Base-by-base conservation (phyloP, 2,797 vertebrate genomes). In the Odontamblyopus lacepedii region DNA sequence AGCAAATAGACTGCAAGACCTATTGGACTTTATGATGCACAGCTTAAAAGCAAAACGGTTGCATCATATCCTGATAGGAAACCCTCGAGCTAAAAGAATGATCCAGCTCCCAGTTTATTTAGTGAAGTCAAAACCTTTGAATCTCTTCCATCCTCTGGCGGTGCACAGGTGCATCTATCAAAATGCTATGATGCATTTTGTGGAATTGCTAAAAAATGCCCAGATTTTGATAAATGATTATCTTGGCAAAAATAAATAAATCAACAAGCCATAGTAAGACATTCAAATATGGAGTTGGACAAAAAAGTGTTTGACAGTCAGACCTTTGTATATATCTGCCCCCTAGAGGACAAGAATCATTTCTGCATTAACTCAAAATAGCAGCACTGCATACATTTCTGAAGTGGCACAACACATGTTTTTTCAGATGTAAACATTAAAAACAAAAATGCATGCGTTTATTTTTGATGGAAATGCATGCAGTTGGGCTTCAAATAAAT, bases 141-240 rank as follows among this genome's bases (percentile, higher is more conserved):
- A 98, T 83, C 95, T 99, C 79, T 96, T 99, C 86, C 87, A 93
- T 73, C 92, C 94, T 16, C 94, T 98, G 30, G 91, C 95, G 82
- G 91, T 92, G 1, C 90, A 91, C 63, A 71, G 91, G n/a, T 89
- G 93, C 0, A 61, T 93, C 50, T 95, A 96, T 85, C 91, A 81
- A 57, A 93, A 92, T 56, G 92, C 94, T 0, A 55, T 94, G n/a
- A 84, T 82, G 74, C 95, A 95, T 0, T 95, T 97, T 76, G 91
- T 95, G 0, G 96, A 98, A 84, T 93, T 98, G 91, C 90, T 96
- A 32, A 95, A 77, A 91, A 99, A 99, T 2, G 86, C 92, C 1
- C 87, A 93, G 0, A 86, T 96, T 19, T 79, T 97, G 23, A 93
- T 98, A 64, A 86, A 92, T 0, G 96, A 98, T 70, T 97, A 97